Conservation (phyloP, 2,888 invertebrate species). For the Drosophila nr. perissopoda region DNA sequence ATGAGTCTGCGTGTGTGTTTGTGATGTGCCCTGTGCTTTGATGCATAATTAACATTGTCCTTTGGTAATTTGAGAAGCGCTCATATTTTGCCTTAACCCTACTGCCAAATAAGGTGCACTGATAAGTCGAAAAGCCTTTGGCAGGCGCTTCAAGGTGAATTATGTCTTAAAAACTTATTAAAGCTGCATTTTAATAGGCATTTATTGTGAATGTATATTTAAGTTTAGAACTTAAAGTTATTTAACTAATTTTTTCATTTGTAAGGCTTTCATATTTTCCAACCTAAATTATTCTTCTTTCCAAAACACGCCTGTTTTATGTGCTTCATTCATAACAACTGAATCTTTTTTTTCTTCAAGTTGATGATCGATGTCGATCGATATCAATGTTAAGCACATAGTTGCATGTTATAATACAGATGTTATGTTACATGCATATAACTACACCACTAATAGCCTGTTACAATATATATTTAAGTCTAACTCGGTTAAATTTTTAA, state of each 20-base stretch:
- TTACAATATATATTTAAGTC: neutral
- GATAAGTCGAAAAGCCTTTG: conserved; percentile 47
- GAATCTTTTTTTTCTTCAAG: too few relatives aligned
- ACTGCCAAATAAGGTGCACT: conserved; percentile 38
- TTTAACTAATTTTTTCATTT: too few relatives aligned
- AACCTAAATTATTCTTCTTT: too few relatives aligned
- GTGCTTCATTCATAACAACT: too few relatives aligned
- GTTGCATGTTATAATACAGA: too few relatives aligned
- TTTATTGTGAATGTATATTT: neutral
- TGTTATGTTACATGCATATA: too few relatives aligned
- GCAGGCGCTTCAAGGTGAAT: conserved; percentile 24
- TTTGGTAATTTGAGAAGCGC: conserved; percentile 74
- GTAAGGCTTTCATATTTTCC: neutral
- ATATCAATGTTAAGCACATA: too few relatives aligned
- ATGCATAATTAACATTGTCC: conserved; percentile 81
- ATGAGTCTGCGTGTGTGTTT: conserved; percentile 12
- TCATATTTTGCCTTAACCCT: conserved; percentile 63
- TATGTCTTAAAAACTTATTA: conserved; percentile 20
- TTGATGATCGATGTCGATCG: too few relatives aligned
- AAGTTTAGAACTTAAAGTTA: neutral
- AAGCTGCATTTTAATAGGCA: neutral
- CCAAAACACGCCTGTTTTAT: too few relatives aligned
- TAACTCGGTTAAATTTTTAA: neutral
- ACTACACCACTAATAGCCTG: too few relatives aligned
- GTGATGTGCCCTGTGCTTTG: conserved; percentile 57